These are phyloP conservation scores for Drosophila kohkoa DNA, from an alignment of 1,140 invertebrate species.

Conservation along the genomic window DNA sequence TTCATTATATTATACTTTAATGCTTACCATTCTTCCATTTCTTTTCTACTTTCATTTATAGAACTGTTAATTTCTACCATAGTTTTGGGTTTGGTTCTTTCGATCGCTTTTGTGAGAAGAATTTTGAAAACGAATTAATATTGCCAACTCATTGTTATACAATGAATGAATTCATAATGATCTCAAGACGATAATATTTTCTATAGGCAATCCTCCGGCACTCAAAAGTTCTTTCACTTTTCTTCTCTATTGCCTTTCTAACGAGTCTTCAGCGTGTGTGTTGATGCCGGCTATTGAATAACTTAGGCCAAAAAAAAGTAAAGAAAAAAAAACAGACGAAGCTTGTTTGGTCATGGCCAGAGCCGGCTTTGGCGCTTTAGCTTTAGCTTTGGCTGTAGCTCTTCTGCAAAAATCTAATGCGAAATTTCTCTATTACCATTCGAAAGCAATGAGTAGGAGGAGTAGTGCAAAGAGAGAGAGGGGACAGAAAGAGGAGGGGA, in stretches of 20 bases:
- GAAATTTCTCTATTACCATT: conserved; percentile 76
- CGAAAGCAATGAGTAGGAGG: conserved; percentile 8
- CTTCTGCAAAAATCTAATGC: conserved; percentile 72
- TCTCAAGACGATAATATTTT: background rate
- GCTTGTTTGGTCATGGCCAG: conserved; percentile 58
- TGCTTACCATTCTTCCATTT: background rate
- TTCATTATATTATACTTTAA: background rate
- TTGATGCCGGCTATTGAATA: conserved; percentile 47
- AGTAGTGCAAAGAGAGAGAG: conserved; percentile 26
- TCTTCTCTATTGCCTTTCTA: conserved; percentile 70
- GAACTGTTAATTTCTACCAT: background rate
- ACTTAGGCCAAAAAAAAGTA: conserved; percentile 21
- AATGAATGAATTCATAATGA: conserved; percentile 21
- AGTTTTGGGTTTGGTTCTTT: conserved; percentile 11
- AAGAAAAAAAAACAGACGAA: conserved; percentile 29
- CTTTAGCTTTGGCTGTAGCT: conserved; percentile 30
- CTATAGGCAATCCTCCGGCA: background rate
- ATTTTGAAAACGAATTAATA: conserved; percentile 12
- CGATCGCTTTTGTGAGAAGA: background rate
- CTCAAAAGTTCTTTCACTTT: conserved; percentile 64
- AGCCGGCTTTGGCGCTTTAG: conserved; percentile 24
- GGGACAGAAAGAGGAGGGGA: no score
- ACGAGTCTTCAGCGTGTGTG: conserved; percentile 33
- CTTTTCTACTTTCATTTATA: conserved; percentile 15
- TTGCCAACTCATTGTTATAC: conserved; percentile 33